Base-by-base conservation (phyloP, 2,113 vertebrate genomes). In the Carassius auratus region DNA sequence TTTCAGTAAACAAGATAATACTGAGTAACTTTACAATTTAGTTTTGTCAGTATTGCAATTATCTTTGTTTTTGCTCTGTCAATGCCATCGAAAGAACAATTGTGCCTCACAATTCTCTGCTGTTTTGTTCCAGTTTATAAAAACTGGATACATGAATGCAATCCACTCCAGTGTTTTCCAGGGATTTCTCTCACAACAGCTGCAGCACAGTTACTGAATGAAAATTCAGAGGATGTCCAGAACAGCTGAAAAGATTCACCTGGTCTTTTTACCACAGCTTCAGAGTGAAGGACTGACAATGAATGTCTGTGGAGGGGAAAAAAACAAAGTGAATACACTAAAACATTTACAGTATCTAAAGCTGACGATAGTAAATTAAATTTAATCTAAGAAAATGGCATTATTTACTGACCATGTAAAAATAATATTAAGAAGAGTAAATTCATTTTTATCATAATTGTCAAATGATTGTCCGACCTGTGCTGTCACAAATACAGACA, bases 91-190 rank as follows among this genome's bases (percentile, higher is more conserved):
- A 5, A 38, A 38, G 38, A 38, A 38, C 38, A 38, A 6, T 6
- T 38, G 38, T 5, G 38, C 38, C 38, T 38, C 38, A 38, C 38
- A 38, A 38, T 0, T 38, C 5, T 5, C 38, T 38, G 38, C 6
- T 38, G 5, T 38, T 5, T 38, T 38, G 30, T 30, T 30, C 30
- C 30, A 1, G 26, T 26, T 26, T 86, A 2, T 0, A 1, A n/a
- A 8, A 8, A 55, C 66, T 85, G 4, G 38, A 52, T 38, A 64
- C 77, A 9, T 30, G 3, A 0, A 0, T 73, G 81, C 38, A 17
- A 86, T 1, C 81, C 75, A 88, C 6, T 88, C 84, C n/a, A 85
- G 79, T 5, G 64, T 84, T 73, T 85, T 23, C 80, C 64, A 1
- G 23, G 79, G 50, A 8, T 15, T 17, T 81, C 61, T 66, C 79